Evolutionary conservation across 2,113 vertebrate species (phyloP).

Genomic region (Euleptes europaea): DNA sequence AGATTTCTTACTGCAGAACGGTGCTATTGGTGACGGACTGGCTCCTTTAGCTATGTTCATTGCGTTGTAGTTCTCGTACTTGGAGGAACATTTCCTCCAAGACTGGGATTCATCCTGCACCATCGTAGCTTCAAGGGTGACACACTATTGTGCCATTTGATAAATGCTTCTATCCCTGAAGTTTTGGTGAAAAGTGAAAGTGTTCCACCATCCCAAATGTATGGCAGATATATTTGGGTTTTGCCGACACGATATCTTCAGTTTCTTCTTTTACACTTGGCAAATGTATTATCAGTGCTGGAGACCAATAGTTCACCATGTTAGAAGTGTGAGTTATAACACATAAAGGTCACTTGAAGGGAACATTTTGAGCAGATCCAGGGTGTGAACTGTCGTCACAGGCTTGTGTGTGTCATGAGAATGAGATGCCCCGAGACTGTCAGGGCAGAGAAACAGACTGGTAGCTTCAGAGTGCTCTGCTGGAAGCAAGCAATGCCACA

Average conservation of each 20-base stretch:
- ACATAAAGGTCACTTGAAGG: not conserved
- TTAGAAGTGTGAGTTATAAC: not conserved
- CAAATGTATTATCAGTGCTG: not conserved
- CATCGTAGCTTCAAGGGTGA: slow-evolving; percentile 8
- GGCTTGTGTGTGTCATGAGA: not conserved
- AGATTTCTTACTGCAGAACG: slow-evolving; percentile 24
- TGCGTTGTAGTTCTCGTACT: slow-evolving; percentile 29
- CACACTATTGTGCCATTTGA: slow-evolving; percentile 27
- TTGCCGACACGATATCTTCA: not conserved
- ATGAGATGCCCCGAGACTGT: not conserved
- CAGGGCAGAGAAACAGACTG: not conserved
- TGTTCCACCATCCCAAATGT: not conserved
- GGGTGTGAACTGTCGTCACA: not conserved
- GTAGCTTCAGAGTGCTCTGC: not conserved
- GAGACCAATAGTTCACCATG: not conserved
- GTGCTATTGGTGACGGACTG: accelerated
- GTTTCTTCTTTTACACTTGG: not conserved
- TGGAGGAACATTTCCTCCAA: not conserved
- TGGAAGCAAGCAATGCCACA: not conserved
- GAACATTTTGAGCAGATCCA: not conserved
- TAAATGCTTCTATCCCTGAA: slow-evolving; percentile 25
- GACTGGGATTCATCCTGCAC: slow-evolving; percentile 33
- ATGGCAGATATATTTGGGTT: not conserved
- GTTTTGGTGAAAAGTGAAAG: not conserved
- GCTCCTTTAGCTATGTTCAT: slow-evolving; percentile 17